Percentiles rank a stretch among this genome's conserved stretches.
phyloP scores from a whole-genome alignment of 2,113 vertebrate species.

The Clarias batrachus region DNA sequence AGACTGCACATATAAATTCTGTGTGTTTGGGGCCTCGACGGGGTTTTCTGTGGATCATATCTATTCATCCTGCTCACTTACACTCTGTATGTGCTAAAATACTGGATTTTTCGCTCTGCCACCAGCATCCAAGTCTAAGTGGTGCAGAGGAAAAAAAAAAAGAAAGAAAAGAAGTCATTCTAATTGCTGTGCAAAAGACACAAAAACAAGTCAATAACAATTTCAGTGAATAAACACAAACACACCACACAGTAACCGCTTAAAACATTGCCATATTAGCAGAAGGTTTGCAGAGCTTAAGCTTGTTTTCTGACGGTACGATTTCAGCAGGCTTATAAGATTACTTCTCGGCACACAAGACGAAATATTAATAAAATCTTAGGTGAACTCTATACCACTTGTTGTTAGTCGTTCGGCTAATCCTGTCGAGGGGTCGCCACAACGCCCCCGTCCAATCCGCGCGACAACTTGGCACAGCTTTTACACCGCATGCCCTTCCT shows the following conservation, averaged over 20 bases:
- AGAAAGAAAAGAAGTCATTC: not conserved
- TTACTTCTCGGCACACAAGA: not conserved
- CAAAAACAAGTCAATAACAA: conserved; percentile 26
- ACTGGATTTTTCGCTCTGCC: conserved; percentile 12
- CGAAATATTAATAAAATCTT: not conserved
- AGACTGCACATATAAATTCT: conserved; percentile 52
- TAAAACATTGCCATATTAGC: not conserved
- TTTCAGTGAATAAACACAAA: conserved; percentile 12
- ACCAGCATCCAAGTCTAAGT: not conserved
- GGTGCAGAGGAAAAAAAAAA: not conserved
- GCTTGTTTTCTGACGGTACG: not conserved
- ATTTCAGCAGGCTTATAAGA: not conserved
- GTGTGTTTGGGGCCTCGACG: conserved; percentile 38
- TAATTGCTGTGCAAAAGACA: conserved; percentile 6
- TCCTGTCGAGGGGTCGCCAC: too few relatives aligned
- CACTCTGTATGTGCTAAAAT: conserved; percentile 19
- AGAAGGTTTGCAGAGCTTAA: not conserved
- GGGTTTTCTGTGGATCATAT: conserved; percentile 35
- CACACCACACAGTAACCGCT: not conserved
- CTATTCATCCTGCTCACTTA: conserved; percentile 39
- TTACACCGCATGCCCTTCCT: too few relatives aligned
- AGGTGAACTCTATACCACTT: not conserved
- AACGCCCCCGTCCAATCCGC: too few relatives aligned
- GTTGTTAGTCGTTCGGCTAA: too few relatives aligned
- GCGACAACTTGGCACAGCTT: too few relatives aligned